These are phyloP conservation scores for Patella ulyssiponensis DNA, from an alignment of 2,888 invertebrate species.

Conservation along the genomic window DNA sequence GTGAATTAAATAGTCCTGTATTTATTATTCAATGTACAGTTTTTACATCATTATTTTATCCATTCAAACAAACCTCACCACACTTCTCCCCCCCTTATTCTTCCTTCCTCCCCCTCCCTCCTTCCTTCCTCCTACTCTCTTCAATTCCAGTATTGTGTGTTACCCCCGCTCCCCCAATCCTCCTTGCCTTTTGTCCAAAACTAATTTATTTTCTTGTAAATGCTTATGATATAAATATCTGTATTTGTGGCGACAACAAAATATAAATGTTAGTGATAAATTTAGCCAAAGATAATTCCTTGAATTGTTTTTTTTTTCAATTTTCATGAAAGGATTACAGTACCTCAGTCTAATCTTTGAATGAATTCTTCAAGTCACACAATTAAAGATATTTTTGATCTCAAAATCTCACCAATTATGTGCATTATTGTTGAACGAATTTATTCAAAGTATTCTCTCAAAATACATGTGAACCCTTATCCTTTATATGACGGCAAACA, in stretches of 20 bases:
- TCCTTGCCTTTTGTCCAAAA: constrained; percentile 6
- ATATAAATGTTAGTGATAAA: constrained; percentile 11
- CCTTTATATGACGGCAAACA: no score
- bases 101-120: background rate
- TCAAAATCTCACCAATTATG: no score
- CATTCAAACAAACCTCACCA: constrained; percentile 1
- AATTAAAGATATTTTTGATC: no score
- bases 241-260: constrained; percentile 9
- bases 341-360: background rate
- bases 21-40: constrained; percentile 7
- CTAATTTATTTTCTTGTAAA: constrained; percentile 9
- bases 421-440: no score
- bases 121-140: background rate
- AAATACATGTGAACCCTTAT: no score
- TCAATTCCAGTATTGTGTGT: constrained; percentile 14
- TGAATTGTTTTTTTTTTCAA: constrained; percentile 5
- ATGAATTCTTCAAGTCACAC: no score
- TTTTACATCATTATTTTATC: constrained; percentile 14
- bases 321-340: constrained; percentile 5
- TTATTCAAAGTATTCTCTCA: no score
- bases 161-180: background rate
- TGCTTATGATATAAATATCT: constrained; percentile 9
- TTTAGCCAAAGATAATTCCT: constrained; percentile 11
- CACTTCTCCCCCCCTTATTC: background rate
- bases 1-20: background rate